phyloP scores from a whole-genome alignment of 1,140 invertebrate species.

The Chrysoperla carnea region DNA sequence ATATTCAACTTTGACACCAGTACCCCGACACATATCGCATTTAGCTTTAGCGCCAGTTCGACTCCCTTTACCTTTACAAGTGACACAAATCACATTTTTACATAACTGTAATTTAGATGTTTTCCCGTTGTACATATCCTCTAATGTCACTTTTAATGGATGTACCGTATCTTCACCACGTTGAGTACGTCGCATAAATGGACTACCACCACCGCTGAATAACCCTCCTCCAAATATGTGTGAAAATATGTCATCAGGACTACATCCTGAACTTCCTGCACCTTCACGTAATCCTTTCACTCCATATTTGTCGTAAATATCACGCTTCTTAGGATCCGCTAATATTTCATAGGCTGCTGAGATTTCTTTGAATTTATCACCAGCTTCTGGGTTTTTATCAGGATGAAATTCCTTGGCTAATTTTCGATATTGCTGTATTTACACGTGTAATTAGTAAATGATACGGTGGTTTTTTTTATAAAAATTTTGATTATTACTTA shows the following conservation, averaged over 20 bases:
- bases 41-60: conserved; percentile 51
- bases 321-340: conserved; percentile 48
- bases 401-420: conserved; percentile 78
- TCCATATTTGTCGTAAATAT: conserved; percentile 58
- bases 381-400: conserved; percentile 69
- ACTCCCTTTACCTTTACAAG: conserved; percentile 71
- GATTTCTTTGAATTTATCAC: conserved; percentile 78
- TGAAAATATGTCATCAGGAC: conserved; percentile 39
- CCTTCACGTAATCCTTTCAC: conserved; percentile 65
- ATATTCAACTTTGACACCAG: conserved; percentile 50
- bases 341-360: conserved; percentile 75
- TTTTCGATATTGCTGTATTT: conserved; percentile 55
- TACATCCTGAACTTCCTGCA: conserved; percentile 31
- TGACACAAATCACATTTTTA: conserved; percentile 71
- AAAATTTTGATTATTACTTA: conserved; percentile 23
- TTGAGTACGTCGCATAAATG: conserved; percentile 26
- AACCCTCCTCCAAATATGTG: conserved; percentile 44
- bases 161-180: conserved; percentile 50
- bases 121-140: conserved; percentile 84
- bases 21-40: conserved; percentile 61
- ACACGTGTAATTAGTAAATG: background rate
- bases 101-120: conserved; percentile 66
- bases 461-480: background rate
- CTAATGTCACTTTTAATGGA: conserved; percentile 60
- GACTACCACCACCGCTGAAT: conserved; percentile 31